Conservation (phyloP, 1,140 invertebrate genomes). For the Aphis craccivora region DNA sequence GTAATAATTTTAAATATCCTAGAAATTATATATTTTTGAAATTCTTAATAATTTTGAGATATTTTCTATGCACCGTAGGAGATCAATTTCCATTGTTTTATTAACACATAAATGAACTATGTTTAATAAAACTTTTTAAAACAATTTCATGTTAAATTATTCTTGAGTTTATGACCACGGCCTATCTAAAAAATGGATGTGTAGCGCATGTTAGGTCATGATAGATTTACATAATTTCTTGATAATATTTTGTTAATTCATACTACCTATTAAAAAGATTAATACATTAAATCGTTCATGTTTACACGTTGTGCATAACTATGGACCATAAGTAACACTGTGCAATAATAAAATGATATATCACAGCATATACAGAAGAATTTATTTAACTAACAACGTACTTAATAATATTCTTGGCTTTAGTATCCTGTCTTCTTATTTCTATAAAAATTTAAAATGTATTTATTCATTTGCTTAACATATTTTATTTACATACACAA, state of each 20-base stretch:
- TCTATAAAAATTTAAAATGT: background rate
- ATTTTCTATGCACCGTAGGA: background rate
- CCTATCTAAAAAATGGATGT: background rate
- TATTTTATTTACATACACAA: background rate
- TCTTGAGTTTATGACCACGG: background rate
- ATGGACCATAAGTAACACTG: background rate
- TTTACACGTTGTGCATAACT: background rate
- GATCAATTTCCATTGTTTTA: background rate
- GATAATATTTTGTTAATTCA: background rate
- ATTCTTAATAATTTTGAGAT: background rate
- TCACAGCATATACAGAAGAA: background rate
- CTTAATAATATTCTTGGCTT: conserved; percentile 11
- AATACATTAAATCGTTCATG: background rate
- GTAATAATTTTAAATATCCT: background rate
- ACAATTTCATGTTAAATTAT: background rate
- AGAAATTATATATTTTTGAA: background rate
- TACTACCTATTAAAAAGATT: background rate
- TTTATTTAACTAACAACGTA: background rate
- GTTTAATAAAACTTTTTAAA: background rate
- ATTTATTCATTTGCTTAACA: background rate
- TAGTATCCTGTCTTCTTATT: background rate
- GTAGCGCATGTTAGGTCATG: background rate
- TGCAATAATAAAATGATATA: background rate
- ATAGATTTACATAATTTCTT: conserved; percentile 3
- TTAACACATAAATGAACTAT: background rate